Evolutionary conservation across 2,113 vertebrate species (phyloP).

Genomic region (Anhinga anhinga): DNA sequence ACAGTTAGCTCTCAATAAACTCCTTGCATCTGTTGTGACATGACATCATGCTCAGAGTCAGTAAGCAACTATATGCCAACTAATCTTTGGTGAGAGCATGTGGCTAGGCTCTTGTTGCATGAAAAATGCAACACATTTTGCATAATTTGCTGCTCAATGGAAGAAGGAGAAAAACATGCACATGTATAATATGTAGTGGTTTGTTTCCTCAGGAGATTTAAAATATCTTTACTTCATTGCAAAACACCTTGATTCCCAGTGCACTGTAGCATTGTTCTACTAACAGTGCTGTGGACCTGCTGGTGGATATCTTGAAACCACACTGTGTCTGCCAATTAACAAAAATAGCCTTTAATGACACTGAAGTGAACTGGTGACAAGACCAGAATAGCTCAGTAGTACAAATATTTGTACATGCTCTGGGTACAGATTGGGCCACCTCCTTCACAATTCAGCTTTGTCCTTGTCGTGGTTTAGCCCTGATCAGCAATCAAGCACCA

Average conservation of each 20-base stretch:
- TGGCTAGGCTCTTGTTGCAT: neutral
- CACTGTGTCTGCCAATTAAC: neutral
- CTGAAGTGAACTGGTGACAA: neutral
- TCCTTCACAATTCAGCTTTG: neutral
- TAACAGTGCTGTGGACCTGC: neutral
- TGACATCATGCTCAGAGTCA: neutral
- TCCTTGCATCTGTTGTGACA: neutral
- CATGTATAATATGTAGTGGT: neutral
- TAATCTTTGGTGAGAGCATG: neutral
- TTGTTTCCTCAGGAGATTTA: neutral
- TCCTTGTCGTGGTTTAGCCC: too few relatives aligned
- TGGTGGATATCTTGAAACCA: neutral
- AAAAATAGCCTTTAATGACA: neutral
- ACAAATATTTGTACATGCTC: neutral
- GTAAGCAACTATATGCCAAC: neutral
- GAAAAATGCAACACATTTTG: neutral
- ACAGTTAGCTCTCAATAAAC: neutral
- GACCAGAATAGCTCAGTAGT: neutral
- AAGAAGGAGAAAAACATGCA: neutral
- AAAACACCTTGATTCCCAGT: neutral
- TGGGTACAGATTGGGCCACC: neutral
- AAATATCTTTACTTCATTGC: neutral
- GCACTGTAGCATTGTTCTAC: neutral
- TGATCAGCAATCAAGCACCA: too few relatives aligned
- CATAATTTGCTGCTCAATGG: neutral